Evolutionary conservation across 2,888 invertebrate species (phyloP), one percentile per base, ranked within the genome.

Genomic region (Dryobota labecula): DNA sequence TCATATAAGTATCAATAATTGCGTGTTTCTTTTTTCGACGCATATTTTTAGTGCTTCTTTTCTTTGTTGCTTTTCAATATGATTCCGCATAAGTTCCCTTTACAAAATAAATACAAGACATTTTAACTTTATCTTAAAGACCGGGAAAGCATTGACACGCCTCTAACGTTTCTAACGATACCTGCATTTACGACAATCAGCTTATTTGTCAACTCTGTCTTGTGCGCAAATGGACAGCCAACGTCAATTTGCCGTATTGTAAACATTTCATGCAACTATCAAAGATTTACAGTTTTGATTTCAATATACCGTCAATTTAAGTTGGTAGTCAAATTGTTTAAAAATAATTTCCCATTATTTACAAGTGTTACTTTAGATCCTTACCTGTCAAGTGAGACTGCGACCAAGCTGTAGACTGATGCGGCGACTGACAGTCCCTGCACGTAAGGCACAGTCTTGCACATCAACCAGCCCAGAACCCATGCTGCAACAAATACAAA

Each of bases 401-500:
- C 99, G 68, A 99, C 99, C 67, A 99, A 97, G 88, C 99, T 99
- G 96, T 99, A 99, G 81, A 99, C 99, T 11, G 99, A 99, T 18
- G 99, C 99, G 54, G 98, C 99, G 20, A 99, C 99, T 0, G 99
- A 98, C 58, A 99, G 97, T 38, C 99, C 99, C 94, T 99, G 99
- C 87, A 99, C 98, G 94, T 99, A 99, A 7, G 99, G 98, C 66
- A 99, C 99, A 33, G 98, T 98, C 94, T 99, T 99, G 96, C 99
- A 99, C 98, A 99, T 98, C 96, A 98, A 97, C 97, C 98, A 98
- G 67, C 99, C 99, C 51, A 99, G 97, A 89, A 99, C 98, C 99
- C 99, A 99, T 56, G 98, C 98, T 98, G 97, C 43, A 92, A 94
- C 91, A 92, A 91, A 84, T 62, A 84, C 6, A 61, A 38, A 64